Base-by-base conservation (phyloP, 1,140 invertebrate species). In the Frieseomelitta varia region DNA sequence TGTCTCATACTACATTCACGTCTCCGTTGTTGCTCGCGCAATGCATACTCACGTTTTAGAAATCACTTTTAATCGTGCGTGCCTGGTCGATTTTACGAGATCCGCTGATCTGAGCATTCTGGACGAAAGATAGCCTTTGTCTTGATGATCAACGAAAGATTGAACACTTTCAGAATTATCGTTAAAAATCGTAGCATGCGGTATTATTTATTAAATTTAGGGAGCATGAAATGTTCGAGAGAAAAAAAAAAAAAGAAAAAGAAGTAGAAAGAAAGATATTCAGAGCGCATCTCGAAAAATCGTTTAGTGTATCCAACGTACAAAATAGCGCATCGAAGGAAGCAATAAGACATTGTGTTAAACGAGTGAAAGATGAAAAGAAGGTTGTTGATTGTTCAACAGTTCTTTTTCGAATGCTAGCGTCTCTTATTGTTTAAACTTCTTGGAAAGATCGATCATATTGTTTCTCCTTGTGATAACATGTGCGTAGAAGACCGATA, bases 1-100 rank as follows among this genome's bases (percentile, higher is more conserved):
- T 55, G 68, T 84, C 78, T 55, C 58, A 84, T 79, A 74, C 83
- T 79, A 74, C 83, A 80, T 80, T 84, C 83, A 80, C 83, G 78
- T 82, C 2, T 76, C 47, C 83, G 69, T 81, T 82, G 39, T 82
- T 83, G 51, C 30, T 71, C 47, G 80, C 34, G 83, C 51, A 74
- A 73, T 30, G 51, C 51, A 61, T 68, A 27, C 69, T 73, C 76
- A 56, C 69, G 53, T 58, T 61, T n/a, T 19, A 15, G 24, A 51
- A 71, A 78, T 47, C 81, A 19, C 71, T 58, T 84, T 47, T 53
- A 2, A 30, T 30, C 61, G 55, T 80, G 30, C n/a, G 69, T 67
- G 58, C 51, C 51, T 21, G 71, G 0, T 34, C 76, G 87, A 81
- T 76, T 88, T 79, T 63, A 15, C 86, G 83, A 85, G 87, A 85